These are phyloP conservation scores for Leptoteleia sp. DNA, from an alignment of 1,140 invertebrate genomes.

Conservation along the genomic window DNA sequence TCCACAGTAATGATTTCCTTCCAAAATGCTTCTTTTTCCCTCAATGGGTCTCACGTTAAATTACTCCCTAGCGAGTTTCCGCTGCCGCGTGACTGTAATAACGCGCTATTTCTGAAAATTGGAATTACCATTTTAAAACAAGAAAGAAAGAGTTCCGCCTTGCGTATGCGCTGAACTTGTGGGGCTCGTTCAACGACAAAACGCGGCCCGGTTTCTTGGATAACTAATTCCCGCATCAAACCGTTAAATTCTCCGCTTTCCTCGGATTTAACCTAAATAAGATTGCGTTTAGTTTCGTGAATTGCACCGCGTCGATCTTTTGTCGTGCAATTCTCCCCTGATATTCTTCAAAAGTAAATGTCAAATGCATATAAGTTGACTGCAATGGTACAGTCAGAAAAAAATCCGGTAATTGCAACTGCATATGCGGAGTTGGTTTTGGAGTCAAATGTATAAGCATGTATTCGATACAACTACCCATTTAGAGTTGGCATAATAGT, in stretches of 20 bases:
- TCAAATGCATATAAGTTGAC: no score
- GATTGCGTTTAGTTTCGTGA: no score
- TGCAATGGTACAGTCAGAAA: no score
- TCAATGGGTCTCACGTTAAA: background rate
- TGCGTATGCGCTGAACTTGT: constrained; percentile 7
- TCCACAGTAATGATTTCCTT: background rate
- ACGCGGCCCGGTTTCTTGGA: constrained; percentile 9
- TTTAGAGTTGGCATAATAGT: no score
- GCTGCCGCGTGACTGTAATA: background rate
- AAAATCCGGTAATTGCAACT: no score
- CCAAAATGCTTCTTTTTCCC: background rate
- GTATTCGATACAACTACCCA: no score
- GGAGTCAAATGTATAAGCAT: no score
- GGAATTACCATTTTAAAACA: constrained; percentile 17
- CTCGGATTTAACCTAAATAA: no score
- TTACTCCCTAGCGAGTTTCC: background rate
- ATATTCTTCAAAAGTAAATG: no score
- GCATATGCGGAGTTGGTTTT: no score
- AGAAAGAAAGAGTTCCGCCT: background rate
- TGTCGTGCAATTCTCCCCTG: no score
- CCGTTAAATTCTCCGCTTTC: constrained; percentile 20
- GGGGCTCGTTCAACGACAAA: background rate
- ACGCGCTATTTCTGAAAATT: constrained; percentile 8
- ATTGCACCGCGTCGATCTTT: no score
- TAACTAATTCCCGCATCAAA: constrained; percentile 24